Evolutionary conservation across 2,888 invertebrate genomes (phyloP).

Genomic region (Cinara cedri): DNA sequence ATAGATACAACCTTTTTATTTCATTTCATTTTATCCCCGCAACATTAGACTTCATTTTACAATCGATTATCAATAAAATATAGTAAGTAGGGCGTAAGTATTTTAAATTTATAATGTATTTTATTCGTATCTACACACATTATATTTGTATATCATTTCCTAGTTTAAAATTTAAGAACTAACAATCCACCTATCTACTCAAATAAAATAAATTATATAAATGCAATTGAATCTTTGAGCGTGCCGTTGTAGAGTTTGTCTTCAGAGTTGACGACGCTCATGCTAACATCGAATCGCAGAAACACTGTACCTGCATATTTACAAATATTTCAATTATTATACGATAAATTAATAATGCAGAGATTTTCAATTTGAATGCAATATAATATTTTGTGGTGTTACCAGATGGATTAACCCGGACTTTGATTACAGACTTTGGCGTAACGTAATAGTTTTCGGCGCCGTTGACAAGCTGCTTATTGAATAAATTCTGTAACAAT

Average conservation of each 20-base stretch:
- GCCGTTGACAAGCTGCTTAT: neutral
- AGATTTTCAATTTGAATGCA: neutral
- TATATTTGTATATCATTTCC: too few species aligned
- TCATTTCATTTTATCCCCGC: too few species aligned
- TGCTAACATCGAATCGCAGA: slow-evolving; percentile 11
- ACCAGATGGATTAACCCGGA: slow-evolving; percentile 57
- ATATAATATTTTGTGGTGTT: neutral
- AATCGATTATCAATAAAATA: too few species aligned
- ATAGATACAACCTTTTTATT: too few species aligned
- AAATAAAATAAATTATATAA: neutral
- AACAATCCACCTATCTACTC: too few species aligned
- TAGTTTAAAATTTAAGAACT: too few species aligned
- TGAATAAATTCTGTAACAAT: slow-evolving; percentile 31
- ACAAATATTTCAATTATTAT: too few species aligned
- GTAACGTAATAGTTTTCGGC: neutral
- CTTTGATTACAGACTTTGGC: slow-evolving; percentile 39
- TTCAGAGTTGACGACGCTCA: neutral
- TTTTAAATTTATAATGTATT: too few species aligned
- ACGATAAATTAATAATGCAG: too few species aligned
- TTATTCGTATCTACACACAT: too few species aligned
- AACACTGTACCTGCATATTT: slow-evolving; percentile 35
- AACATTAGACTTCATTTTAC: too few species aligned
- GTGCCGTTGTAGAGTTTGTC: neutral
- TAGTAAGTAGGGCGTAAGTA: too few species aligned
- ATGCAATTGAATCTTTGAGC: slow-evolving; percentile 12